Evolutionary conservation across 2,113 vertebrate species (phyloP).

Genomic region (Podilymbus podiceps): DNA sequence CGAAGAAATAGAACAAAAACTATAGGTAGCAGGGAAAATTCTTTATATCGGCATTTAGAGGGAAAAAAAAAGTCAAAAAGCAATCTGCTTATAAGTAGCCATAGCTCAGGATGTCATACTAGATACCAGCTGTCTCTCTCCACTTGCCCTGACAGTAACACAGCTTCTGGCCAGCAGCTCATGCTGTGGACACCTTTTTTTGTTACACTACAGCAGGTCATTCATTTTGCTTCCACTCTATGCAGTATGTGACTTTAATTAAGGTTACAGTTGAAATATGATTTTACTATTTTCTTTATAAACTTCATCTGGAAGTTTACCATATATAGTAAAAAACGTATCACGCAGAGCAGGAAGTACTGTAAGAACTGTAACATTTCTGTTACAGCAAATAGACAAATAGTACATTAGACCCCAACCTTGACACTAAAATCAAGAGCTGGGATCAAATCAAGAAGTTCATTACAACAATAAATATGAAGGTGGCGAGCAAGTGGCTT

Average conservation of each 20-base stretch:
- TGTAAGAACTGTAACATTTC: background rate
- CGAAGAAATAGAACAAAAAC: background rate
- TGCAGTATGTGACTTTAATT: background rate
- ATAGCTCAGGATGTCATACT: background rate
- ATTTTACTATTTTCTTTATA: background rate
- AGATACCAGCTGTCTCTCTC: background rate
- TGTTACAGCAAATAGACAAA: background rate
- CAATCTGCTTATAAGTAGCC: background rate
- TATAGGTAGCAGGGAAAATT: background rate
- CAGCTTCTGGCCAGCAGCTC: background rate
- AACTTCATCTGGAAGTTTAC: background rate
- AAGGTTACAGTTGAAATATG: background rate
- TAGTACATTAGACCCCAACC: fast-evolving
- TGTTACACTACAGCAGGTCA: background rate
- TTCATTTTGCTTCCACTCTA: background rate
- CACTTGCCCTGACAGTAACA: background rate
- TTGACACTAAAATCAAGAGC: background rate
- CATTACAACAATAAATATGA: background rate
- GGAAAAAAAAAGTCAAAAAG: background rate
- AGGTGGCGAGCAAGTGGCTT: background rate
- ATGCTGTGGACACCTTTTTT: background rate
- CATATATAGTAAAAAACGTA: background rate
- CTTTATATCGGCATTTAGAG: background rate
- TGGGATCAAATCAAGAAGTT: background rate
- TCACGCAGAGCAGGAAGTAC: background rate